phyloP scores from a whole-genome alignment of 1,140 invertebrate species.

The Pseudobourletiella spinata region DNA sequence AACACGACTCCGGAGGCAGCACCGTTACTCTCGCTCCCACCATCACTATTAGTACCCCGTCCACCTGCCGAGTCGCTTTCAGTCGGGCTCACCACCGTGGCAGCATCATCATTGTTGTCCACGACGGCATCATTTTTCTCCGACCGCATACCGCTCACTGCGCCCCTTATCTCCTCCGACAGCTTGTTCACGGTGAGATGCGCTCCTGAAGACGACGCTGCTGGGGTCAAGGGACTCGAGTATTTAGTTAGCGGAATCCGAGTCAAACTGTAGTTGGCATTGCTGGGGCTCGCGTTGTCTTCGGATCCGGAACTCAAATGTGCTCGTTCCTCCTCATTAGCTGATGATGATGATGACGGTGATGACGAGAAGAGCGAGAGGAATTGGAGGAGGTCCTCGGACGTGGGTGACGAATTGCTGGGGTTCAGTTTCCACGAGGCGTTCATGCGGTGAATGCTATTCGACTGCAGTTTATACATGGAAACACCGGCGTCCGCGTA shows the following conservation, averaged over 20 bases:
- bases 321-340: conserved; percentile 8
- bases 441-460: conserved; percentile 35
- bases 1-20: conserved; percentile 18
- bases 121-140: conserved; percentile 11
- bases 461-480: conserved; percentile 29
- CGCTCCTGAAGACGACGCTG: too few species aligned
- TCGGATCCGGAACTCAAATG: not conserved
- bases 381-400: conserved; percentile 28
- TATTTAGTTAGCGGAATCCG: too few species aligned
- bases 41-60: not conserved
- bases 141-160: conserved; percentile 10
- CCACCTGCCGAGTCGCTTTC: not conserved
- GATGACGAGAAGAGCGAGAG: conserved; percentile 25
- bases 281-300: not conserved
- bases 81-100: not conserved
- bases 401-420: conserved; percentile 10
- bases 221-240: too few species aligned
- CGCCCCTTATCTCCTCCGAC: not conserved
- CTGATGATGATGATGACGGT: too few species aligned
- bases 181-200: not conserved
- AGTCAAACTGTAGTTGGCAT: not conserved
- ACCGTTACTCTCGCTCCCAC: not conserved
- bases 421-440: conserved; percentile 35
- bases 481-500: conserved; percentile 27
- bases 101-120: not conserved